phyloP scores from a whole-genome alignment of 2,797 vertebrate species.

The Anas bernieri region DNA sequence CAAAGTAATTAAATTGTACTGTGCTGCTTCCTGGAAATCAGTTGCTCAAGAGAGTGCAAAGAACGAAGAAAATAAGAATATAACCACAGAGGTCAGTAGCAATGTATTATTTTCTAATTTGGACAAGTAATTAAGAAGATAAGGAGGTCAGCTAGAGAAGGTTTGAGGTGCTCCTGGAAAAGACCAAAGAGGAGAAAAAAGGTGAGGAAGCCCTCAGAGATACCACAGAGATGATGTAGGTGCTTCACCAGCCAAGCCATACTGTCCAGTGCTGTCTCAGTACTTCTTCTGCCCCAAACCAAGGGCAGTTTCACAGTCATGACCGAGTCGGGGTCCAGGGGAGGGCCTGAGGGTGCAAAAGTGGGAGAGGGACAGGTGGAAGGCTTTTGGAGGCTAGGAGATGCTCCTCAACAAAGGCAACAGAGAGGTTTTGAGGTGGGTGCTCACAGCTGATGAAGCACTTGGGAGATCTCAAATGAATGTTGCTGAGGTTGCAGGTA shows the following conservation, averaged over 20 bases:
- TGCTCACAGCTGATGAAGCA: not conserved
- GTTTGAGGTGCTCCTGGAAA: not conserved
- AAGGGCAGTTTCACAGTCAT: not conserved
- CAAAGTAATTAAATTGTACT: not conserved
- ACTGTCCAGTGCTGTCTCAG: not conserved
- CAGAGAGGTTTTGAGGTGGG: not conserved
- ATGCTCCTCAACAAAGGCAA: not conserved
- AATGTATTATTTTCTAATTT: not conserved
- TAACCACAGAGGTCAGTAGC: not conserved
- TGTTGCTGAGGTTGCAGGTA: not conserved
- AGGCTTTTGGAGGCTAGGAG: not conserved
- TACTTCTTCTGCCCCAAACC: not conserved
- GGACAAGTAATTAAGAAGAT: not conserved
- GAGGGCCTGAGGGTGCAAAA: not conserved
- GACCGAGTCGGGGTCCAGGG: not conserved
- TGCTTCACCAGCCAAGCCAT: rapidly evolving
- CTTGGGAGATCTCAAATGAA: not conserved
- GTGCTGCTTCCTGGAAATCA: not conserved
- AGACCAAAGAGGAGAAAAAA: not conserved
- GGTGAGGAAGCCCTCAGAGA: not conserved
- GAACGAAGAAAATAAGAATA: not conserved
- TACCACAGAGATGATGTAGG: rapidly evolving
- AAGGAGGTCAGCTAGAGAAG: not conserved
- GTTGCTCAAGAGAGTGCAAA: not conserved
- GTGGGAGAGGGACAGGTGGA: not conserved